These are phyloP conservation scores for Prionace glauca DNA, from an alignment of 2,797 vertebrate genomes.

Conservation along the genomic window DNA sequence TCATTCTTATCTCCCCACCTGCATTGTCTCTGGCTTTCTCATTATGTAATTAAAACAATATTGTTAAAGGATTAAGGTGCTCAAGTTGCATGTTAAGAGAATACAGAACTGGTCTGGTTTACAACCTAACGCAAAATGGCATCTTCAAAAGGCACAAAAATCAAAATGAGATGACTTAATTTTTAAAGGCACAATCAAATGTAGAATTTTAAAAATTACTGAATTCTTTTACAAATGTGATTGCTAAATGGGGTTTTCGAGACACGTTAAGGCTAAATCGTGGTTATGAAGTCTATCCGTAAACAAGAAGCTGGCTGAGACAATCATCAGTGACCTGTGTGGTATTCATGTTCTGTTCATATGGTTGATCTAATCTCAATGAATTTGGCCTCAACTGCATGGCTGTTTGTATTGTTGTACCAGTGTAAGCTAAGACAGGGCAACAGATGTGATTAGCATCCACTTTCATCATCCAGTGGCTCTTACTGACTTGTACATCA, in stretches of 20 bases:
- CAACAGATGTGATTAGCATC: background rate
- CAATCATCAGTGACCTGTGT: background rate
- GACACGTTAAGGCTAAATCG: background rate
- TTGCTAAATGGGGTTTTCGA: background rate
- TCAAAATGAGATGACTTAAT: background rate
- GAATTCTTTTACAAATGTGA: background rate
- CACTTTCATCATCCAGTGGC: background rate
- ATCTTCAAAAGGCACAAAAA: background rate
- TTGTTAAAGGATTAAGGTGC: background rate
- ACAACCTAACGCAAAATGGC: background rate
- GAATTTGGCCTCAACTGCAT: slow-evolving; percentile 9
- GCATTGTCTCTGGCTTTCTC: background rate
- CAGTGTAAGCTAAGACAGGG: background rate
- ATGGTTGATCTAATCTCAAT: background rate
- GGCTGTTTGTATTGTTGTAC: background rate
- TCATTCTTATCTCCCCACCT: background rate
- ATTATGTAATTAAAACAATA: background rate
- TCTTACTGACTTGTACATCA: background rate
- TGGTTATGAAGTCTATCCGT: background rate
- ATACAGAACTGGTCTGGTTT: background rate
- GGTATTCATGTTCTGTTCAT: background rate
- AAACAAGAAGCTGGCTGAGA: background rate
- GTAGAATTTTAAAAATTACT: background rate
- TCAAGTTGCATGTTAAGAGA: too few relatives aligned
- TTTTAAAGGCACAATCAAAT: background rate